phyloP scores from a whole-genome alignment of 2,113 vertebrate species.

The Varanus salvator region DNA sequence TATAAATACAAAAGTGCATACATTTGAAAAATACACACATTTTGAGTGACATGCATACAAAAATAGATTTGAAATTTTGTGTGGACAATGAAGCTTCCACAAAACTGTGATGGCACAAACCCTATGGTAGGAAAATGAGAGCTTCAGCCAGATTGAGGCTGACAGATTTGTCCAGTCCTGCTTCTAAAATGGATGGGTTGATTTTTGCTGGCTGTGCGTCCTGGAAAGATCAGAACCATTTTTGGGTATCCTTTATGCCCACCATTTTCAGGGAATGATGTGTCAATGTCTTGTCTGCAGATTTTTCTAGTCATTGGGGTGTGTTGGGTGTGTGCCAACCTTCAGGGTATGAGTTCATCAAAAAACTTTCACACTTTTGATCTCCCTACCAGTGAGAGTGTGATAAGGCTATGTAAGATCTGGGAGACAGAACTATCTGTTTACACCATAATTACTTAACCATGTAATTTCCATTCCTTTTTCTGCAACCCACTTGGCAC shows the following conservation, averaged over 20 bases:
- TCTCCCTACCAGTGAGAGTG: slow-evolving; percentile 2
- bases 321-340: neutral
- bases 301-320: neutral
- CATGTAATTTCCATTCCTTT: slow-evolving; percentile 58
- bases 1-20: no score
- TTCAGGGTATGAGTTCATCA: neutral
- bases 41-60: no score
- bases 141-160: no score
- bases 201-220: neutral
- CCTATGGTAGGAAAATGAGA: no score
- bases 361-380: neutral
- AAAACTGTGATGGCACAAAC: no score
- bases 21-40: no score
- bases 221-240: neutral
- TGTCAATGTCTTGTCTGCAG: neutral
- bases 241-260: neutral
- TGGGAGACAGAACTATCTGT: slow-evolving; percentile 50
- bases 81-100: no score
- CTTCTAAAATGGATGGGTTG: neutral
- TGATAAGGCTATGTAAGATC: slow-evolving; percentile 5
- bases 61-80: no score
- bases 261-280: neutral
- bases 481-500: slow-evolving; percentile 48
- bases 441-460: slow-evolving; percentile 58
- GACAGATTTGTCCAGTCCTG: neutral